Base-by-base conservation (phyloP, 2,113 vertebrate genomes). In the Pagrus major region DNA sequence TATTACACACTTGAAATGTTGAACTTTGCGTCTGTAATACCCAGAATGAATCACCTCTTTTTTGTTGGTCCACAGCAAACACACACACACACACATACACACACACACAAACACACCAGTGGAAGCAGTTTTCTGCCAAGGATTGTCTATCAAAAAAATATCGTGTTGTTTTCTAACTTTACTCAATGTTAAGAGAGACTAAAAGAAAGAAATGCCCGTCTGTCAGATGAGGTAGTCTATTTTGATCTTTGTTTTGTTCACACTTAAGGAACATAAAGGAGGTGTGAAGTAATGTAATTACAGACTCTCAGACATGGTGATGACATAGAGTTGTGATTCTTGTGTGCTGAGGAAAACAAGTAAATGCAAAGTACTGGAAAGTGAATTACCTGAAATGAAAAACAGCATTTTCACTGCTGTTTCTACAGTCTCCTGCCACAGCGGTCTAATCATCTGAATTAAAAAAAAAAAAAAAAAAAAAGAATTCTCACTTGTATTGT, bases 1-100 rank as follows among this genome's bases (percentile, higher is more conserved):
- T 72, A 80, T 83, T 70, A 84, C 84, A 77, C 81, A 85, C 70
- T 82, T 55, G 35, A 65, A 80, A 75, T 84, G 71, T 71, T 71
- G 56, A 88, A 85, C 46, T 76, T 85, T 78, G 74, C 67, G 29
- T 64, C 64, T 61, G 41, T 80, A 58, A 80, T 73, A 54, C 44
- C 39, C 66, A 60, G 51, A 85, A 79, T 80, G 76, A 89, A 84
- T 87, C 84, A 85, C 78, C 61, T 44, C 37, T 49, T 73, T n/a
- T 65, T 41, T 80, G 58, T 60, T 41, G 33, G 47, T 68, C 35
- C 23, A 46, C 61, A 35, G 15, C 8, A 4, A 23, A 16, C 33
- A 9, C 20, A 46, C 65, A 56, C 73, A 60, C 37, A 56, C 64
- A 65, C 9, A 39, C 33, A 46, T 15, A 54, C 20, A 41, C 56